Evolutionary conservation across 2,113 vertebrate species (phyloP).

Genomic region (Phodopus roborovskii): DNA sequence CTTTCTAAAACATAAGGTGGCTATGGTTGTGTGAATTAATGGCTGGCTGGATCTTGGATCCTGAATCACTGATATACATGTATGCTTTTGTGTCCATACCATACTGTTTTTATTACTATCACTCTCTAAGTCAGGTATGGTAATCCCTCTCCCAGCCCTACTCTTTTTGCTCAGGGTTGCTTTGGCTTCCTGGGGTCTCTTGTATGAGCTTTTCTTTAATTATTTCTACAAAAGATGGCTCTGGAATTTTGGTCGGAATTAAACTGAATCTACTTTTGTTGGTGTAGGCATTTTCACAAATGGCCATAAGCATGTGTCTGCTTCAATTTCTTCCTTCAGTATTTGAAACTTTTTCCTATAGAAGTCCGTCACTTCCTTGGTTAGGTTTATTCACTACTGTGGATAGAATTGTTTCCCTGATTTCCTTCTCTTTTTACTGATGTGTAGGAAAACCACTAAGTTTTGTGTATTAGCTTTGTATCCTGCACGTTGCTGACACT

Average conservation of each 20-base stretch:
- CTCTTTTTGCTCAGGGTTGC: neutral
- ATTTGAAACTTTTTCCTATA: neutral
- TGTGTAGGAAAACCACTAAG: neutral
- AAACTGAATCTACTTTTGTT: neutral
- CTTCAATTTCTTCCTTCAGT: neutral
- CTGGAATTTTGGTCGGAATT: neutral
- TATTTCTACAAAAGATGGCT: neutral
- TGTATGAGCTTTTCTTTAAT: neutral
- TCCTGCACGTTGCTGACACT: neutral
- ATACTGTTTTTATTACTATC: neutral
- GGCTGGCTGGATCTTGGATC: neutral
- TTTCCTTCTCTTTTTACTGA: neutral
- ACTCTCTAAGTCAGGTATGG: neutral
- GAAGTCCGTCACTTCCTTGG: neutral
- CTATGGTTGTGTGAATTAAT: neutral
- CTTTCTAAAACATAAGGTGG: neutral
- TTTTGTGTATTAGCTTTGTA: neutral
- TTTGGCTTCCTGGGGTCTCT: neutral
- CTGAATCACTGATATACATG: neutral
- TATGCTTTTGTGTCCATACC: neutral
- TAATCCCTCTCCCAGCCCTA: too few species aligned
- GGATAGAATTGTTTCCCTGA: neutral
- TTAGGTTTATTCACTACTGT: neutral
- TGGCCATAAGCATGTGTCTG: neutral
- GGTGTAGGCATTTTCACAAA: neutral